Evolutionary conservation across 2,888 invertebrate species (phyloP).

Genomic region (Andrena camellia): DNA sequence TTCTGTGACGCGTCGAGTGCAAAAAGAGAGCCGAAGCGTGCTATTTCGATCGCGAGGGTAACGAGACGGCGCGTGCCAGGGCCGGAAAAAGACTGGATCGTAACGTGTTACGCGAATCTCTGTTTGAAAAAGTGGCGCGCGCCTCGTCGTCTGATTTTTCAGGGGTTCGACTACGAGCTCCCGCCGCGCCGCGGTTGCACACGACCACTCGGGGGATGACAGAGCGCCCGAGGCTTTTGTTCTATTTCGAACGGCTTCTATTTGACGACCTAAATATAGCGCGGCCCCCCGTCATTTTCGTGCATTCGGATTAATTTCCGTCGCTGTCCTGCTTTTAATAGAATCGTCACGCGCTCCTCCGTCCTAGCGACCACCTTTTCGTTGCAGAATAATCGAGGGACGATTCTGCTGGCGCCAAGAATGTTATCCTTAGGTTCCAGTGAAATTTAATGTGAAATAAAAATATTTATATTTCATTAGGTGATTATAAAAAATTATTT

Average conservation of each 20-base stretch:
- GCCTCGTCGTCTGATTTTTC: conserved; percentile 24
- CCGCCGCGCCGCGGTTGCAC: conserved; percentile 30
- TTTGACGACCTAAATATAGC: conserved; percentile 51
- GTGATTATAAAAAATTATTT: too few relatives aligned
- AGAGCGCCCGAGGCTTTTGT: conserved; percentile 48
- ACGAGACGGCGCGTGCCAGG: conserved; percentile 7
- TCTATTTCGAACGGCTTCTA: conserved; percentile 46
- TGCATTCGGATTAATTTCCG: conserved; percentile 52
- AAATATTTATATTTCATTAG: too few relatives aligned
- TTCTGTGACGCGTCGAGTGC: not conserved
- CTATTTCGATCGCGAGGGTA: conserved; percentile 36
- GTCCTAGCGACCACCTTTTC: conserved; percentile 8
- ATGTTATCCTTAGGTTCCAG: not conserved
- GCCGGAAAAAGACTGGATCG: conserved; percentile 22
- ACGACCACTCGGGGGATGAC: conserved; percentile 45
- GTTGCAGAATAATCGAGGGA: conserved; percentile 27
- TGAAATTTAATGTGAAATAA: conserved; percentile 15
- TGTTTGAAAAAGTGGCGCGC: conserved; percentile 3
- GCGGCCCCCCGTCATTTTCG: conserved; percentile 35
- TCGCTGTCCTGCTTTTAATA: conserved; percentile 45
- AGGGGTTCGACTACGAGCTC: not conserved
- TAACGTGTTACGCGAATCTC: not conserved
- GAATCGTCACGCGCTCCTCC: conserved; percentile 12
- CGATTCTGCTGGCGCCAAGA: conserved; percentile 19
- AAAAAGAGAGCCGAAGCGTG: conserved; percentile 15